Evolutionary conservation across 2,113 vertebrate genomes (phyloP).

Genomic region (Cyprinodon variegatus): DNA sequence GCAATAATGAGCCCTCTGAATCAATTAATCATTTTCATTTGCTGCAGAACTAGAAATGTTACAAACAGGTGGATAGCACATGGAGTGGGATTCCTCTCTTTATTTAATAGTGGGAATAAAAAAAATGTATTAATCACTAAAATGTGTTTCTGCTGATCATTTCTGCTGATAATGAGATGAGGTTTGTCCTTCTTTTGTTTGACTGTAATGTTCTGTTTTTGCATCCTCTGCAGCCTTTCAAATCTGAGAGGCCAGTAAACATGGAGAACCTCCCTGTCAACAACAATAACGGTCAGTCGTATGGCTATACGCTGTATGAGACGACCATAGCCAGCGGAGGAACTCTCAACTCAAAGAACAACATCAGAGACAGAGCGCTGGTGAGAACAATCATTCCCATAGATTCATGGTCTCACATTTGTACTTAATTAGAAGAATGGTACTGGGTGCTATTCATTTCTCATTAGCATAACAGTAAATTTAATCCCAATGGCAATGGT

Average conservation of each 20-base stretch:
- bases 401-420: not conserved
- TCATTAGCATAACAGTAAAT: not conserved
- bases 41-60: too few relatives aligned
- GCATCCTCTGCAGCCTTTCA: slow-evolving; percentile 73
- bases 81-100: too few relatives aligned
- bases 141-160: not conserved
- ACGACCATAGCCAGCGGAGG: slow-evolving; percentile 84
- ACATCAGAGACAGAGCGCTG: slow-evolving; percentile 87
- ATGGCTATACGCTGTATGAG: slow-evolving; percentile 91
- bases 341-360: slow-evolving; percentile 78
- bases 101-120: not conserved
- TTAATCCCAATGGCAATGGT: not conserved
- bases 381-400: slow-evolving; percentile 58
- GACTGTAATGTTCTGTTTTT: not conserved
- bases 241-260: slow-evolving; percentile 84
- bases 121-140: not conserved
- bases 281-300: slow-evolving; percentile 85
- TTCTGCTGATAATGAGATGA: not conserved
- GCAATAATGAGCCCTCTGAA: too few relatives aligned
- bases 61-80: too few relatives aligned
- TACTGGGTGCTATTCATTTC: not conserved
- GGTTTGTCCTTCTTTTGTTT: not conserved
- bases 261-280: slow-evolving; percentile 90
- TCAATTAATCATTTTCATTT: too few relatives aligned
- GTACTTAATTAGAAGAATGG: not conserved